phyloP scores from a whole-genome alignment of 1,140 invertebrate species.

The Drosophila novamexicana region DNA sequence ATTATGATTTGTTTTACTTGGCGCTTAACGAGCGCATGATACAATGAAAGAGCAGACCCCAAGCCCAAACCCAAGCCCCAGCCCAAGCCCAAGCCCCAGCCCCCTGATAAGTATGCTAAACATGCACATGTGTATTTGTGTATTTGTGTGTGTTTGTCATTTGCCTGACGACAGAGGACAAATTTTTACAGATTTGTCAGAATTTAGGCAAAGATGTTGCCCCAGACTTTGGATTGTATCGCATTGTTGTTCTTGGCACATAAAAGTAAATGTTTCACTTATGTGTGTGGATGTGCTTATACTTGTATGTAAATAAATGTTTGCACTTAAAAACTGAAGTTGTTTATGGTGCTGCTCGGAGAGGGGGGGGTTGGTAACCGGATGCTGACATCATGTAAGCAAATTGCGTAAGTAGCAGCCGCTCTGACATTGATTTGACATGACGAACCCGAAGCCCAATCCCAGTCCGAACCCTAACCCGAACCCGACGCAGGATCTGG shows the following conservation, averaged over 20 bases:
- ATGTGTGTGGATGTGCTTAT: constrained; percentile 13
- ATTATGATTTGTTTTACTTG: constrained; percentile 83
- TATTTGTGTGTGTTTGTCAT: constrained; percentile 28
- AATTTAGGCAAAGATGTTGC: constrained; percentile 46
- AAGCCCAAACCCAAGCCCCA: no score
- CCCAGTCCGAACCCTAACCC: not conserved
- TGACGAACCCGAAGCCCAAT: constrained; percentile 37
- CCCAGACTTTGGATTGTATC: constrained; percentile 1
- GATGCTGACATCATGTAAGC: constrained; percentile 72
- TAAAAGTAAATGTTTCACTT: constrained; percentile 38
- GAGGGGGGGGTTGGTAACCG: constrained; percentile 1
- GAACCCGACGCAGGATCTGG: not conserved
- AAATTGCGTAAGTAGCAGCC: constrained; percentile 68
- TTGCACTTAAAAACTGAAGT: constrained; percentile 58
- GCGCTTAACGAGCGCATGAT: constrained; percentile 74
- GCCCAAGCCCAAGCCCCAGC: no score
- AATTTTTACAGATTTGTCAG: constrained; percentile 80
- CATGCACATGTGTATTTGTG: constrained; percentile 43
- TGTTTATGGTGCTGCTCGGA: constrained; percentile 39
- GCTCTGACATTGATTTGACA: constrained; percentile 75
- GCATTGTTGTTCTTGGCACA: constrained; percentile 7
- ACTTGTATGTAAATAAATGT: constrained; percentile 29
- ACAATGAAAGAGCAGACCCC: constrained; percentile 38
- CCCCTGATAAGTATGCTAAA: constrained; percentile 66
- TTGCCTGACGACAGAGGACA: constrained; percentile 63